Evolutionary conservation across 2,888 invertebrate species (phyloP).

Genomic region (Cotesia congregata): DNA sequence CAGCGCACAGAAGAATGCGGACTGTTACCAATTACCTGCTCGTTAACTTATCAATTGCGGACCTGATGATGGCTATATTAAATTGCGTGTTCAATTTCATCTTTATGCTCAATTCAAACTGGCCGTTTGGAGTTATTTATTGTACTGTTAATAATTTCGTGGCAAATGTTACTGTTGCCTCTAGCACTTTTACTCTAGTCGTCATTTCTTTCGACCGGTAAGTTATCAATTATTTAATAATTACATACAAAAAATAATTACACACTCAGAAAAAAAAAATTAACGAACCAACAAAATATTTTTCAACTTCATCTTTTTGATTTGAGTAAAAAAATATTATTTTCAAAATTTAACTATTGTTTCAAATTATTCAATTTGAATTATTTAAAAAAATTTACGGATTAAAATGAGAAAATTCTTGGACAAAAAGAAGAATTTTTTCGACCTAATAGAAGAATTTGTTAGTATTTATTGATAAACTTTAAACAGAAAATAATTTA

Average conservation of each 20-base stretch:
- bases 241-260: background rate
- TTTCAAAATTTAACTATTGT: no score
- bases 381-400: no score
- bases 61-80: constrained; percentile 87
- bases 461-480: no score
- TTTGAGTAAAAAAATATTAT: no score
- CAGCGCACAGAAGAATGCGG: constrained; percentile 84
- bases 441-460: no score
- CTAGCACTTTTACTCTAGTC: constrained; percentile 94
- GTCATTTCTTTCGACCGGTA: constrained; percentile 95
- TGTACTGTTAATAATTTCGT: constrained; percentile 93
- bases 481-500: no score
- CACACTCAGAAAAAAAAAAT: no score
- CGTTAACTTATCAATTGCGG: constrained; percentile 89
- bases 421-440: no score
- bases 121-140: constrained; percentile 91
- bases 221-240: constrained; percentile 55
- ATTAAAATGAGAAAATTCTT: no score
- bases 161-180: constrained; percentile 91
- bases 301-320: no score
- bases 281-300: no score
- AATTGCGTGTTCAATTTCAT: constrained; percentile 93
- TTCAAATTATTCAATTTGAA: no score
- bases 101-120: constrained; percentile 90
- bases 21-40: constrained; percentile 91